Base-by-base conservation (phyloP, 2,113 vertebrate species). In the Laterallus jamaicensis region DNA sequence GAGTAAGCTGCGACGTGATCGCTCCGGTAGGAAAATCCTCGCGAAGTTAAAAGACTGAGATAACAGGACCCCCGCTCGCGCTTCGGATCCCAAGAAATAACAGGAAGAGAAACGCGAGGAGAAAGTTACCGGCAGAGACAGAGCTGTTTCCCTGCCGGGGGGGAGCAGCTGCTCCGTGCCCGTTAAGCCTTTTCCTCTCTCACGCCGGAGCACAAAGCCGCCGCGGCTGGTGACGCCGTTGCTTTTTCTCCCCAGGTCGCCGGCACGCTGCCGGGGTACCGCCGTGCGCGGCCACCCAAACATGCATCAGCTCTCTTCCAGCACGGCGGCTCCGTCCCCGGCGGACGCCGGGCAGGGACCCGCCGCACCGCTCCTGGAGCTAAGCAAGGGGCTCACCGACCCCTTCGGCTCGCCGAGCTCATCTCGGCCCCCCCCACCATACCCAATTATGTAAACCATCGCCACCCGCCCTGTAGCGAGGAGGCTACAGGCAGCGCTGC, bases 401-500 rank as follows among this genome's bases (percentile, higher is more conserved):
- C 14, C 11, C 37, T 14, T 4, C n/a, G 24, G 25, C 37, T 12
- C 32, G 7, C 29, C 12, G 62, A 75, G 35, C 79, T 25, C 73
- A 18, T 79, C 22, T 71, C 64, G 52, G n/a, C 39, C 77, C 74
- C 60, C 80, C 31, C 37, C 39, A 21, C 52, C 52, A 22, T 26
- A 13, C 21, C 4, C 90, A 32, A 37, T 95, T 91, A 93, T 59
- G 50, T 94, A 93, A 95, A 89, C 87, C 59, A 11, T 50, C 89
- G 12, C 60, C 60, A 40, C 52, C 82, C 81, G 55, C 78, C 88
- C 82, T 9, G 86, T 49, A 79, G 31, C 58, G 80, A 81, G 76
- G 15, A 49, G 81, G 75, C 94, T 75, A 66, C 84, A 62, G 80
- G 91, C 92, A 83, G 87, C 90, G 55, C 90, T 93, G 90, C 94